Percentiles rank a stretch among this genome's conserved stretches.
Conservation (phyloP, 2,888 invertebrate species). For the Mythimna vitellina region DNA sequence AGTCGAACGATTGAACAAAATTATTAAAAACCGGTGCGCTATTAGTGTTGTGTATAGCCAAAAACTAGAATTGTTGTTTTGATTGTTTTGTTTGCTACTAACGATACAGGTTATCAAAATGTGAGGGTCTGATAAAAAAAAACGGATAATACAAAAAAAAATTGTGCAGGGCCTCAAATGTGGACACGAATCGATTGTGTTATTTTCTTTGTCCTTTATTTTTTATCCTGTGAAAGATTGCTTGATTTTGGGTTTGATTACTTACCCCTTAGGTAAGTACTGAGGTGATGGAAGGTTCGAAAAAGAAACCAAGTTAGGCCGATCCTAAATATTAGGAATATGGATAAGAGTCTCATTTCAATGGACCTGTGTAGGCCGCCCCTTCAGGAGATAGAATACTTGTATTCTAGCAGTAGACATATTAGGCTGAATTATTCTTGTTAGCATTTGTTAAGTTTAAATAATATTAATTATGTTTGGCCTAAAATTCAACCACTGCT, state of each 20-base stretch:
- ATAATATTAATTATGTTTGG: no score
- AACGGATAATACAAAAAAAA: neutral
- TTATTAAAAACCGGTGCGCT: slow-evolving; percentile 39
- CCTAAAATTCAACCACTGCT: no score
- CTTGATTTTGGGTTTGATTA: neutral
- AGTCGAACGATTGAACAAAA: slow-evolving; percentile 21
- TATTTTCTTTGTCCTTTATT: neutral
- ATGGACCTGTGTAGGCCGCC: no score
- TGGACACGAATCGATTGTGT: neutral
- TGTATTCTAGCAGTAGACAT: no score
- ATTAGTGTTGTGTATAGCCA: slow-evolving; percentile 8
- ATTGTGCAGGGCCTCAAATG: neutral
- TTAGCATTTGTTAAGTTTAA: no score
- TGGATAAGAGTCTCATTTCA: no score
- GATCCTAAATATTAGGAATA: no score
- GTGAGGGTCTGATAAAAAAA: neutral
- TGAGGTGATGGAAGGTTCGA: neutral
- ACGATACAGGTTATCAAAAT: neutral
- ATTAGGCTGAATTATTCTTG: no score
- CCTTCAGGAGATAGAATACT: no score
- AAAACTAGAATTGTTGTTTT: neutral
- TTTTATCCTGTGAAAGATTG: neutral
- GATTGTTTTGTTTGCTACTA: neutral
- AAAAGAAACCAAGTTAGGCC: neutral
- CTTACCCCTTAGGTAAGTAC: neutral